Evolutionary conservation across 2,797 vertebrate genomes (phyloP).

Genomic region (Pantherophis alleghaniensis): DNA sequence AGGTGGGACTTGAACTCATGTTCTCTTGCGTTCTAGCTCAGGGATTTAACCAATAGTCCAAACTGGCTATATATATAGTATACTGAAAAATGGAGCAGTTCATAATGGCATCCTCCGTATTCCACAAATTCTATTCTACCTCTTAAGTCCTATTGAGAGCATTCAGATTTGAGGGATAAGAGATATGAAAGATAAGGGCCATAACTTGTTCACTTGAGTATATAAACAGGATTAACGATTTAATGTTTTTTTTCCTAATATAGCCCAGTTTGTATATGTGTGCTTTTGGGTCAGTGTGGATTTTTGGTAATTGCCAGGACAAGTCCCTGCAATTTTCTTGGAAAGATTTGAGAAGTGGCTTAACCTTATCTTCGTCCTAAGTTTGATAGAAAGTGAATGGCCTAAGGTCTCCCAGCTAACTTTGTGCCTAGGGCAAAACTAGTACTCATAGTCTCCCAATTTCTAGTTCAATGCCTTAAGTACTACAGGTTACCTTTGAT

Average conservation of each 20-base stretch:
- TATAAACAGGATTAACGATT: not conserved
- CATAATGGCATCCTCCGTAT: not conserved
- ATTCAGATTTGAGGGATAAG: not conserved
- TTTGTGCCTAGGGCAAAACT: not conserved
- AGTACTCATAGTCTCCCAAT: not conserved
- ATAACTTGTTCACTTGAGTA: not conserved
- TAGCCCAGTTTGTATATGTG: not conserved
- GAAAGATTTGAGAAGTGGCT: not conserved
- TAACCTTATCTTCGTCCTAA: not conserved
- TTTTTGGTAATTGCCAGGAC: not conserved
- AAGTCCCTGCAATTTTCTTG: not conserved
- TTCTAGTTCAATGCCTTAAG: not conserved
- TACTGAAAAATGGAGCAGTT: not conserved
- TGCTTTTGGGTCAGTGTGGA: not conserved
- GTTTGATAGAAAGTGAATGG: not conserved
- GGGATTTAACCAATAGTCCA: too few relatives aligned
- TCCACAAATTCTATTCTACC: too few relatives aligned
- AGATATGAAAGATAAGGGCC: not conserved
- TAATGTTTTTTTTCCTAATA: not conserved
- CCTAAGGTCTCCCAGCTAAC: not conserved
- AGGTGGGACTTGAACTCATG: too few relatives aligned
- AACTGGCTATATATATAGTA: not conserved
- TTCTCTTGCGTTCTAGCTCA: too few relatives aligned
- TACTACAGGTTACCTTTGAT: not conserved
- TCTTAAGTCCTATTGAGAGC: not conserved